A percentile compares a stretch with the other conserved stretches of the same genome.
phyloP scores from a whole-genome alignment of 2,888 invertebrate species.

The Microctonus aethiopoides region DNA sequence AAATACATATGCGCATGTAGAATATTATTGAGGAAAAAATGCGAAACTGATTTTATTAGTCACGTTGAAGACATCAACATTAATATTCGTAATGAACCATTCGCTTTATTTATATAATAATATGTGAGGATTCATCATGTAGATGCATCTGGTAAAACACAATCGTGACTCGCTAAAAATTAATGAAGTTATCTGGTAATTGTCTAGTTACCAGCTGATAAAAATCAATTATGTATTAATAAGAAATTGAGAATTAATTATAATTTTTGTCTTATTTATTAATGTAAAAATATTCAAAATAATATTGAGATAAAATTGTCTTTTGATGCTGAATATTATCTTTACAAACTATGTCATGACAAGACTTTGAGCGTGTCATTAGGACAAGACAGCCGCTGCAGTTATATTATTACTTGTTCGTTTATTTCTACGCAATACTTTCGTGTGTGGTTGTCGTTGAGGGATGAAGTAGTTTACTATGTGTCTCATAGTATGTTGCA shows the following conservation, averaged over 20 bases:
- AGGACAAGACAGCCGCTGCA: not conserved
- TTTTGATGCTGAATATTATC: no score
- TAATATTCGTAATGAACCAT: not conserved
- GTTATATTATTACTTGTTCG: not conserved
- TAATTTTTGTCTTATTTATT: no score
- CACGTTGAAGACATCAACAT: slow-evolving; percentile 20
- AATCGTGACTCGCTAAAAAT: slow-evolving; percentile 29
- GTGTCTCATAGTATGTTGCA: slow-evolving; percentile 23
- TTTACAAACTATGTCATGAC: no score
- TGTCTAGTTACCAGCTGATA: slow-evolving; percentile 18
- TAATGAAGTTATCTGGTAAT: slow-evolving; percentile 32
- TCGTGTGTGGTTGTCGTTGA: slow-evolving; percentile 1
- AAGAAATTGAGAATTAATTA: no score
- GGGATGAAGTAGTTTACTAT: no score
- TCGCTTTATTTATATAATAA: not conserved
- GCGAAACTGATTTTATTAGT: slow-evolving; percentile 12
- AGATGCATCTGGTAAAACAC: slow-evolving; percentile 21
- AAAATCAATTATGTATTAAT: no score
- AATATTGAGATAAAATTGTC: no score
- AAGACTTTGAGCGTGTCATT: no score
- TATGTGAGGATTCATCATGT: not conserved
- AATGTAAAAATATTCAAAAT: no score
- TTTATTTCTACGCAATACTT: slow-evolving; percentile 33
- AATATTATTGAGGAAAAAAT: not conserved
- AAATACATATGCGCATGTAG: not conserved